A percentile compares a stretch with the other conserved stretches of the same genome.
Conservation (phyloP, 1,140 invertebrate genomes). For the Pseudomyrmex dendroicus region DNA sequence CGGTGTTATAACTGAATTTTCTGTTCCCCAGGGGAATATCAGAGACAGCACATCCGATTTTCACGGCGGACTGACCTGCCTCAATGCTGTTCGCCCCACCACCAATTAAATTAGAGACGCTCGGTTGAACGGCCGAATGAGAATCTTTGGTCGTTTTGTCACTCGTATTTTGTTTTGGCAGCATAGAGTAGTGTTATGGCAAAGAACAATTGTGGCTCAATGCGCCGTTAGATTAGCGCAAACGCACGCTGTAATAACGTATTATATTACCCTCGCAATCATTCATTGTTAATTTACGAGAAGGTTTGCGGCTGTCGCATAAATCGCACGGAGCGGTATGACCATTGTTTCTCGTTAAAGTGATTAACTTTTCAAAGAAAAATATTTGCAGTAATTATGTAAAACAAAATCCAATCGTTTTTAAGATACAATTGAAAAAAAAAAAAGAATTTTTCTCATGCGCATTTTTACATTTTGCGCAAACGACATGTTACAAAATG, state of each 20-base stretch:
- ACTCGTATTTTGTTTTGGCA: slow-evolving; percentile 59
- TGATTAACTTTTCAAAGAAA: background rate
- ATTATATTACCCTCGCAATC: slow-evolving; percentile 29
- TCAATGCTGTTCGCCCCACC: slow-evolving; percentile 70
- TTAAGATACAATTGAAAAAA: background rate
- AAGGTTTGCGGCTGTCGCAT: background rate
- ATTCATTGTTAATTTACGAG: slow-evolving; percentile 22
- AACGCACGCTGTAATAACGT: background rate
- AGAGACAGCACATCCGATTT: slow-evolving; percentile 67
- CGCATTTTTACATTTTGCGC: too few relatives aligned
- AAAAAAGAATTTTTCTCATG: background rate
- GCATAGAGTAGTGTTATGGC: background rate
- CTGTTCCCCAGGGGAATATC: slow-evolving; percentile 37
- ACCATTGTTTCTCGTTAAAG: slow-evolving; percentile 8
- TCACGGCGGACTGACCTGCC: slow-evolving; percentile 75
- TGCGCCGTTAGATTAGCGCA: slow-evolving; percentile 23
- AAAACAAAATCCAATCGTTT: background rate
- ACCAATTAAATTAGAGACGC: slow-evolving; percentile 76
- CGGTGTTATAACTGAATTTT: slow-evolving; percentile 72
- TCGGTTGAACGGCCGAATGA: slow-evolving; percentile 72
- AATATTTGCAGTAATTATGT: background rate
- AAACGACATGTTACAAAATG: background rate
- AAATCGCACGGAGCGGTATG: background rate
- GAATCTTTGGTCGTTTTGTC: slow-evolving; percentile 73
- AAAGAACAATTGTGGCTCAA: slow-evolving; percentile 22